These are phyloP conservation scores for Bucco capensis DNA, from an alignment of 2,113 vertebrate species.

Conservation along the genomic window DNA sequence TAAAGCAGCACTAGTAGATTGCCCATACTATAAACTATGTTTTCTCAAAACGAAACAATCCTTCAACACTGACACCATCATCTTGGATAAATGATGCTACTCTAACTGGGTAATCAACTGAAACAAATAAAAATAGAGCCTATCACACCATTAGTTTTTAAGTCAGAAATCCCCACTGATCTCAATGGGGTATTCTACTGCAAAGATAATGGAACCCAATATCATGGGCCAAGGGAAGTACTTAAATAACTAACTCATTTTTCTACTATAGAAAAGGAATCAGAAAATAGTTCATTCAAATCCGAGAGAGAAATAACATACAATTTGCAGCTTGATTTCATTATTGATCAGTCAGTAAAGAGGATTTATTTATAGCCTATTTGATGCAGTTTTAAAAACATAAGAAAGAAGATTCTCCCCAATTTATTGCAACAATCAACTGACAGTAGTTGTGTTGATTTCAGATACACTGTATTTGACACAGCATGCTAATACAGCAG, in stretches of 20 bases:
- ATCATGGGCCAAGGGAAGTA: neutral
- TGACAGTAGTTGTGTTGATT: neutral
- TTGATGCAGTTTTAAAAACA: neutral
- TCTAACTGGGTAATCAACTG: conserved; percentile 52
- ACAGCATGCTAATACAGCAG: neutral
- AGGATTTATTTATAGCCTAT: neutral
- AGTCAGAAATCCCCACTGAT: conserved; percentile 23
- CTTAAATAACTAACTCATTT: conserved; percentile 26
- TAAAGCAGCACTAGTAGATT: neutral
- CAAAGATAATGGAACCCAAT: conserved; percentile 17
- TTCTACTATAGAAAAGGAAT: conserved; percentile 7
- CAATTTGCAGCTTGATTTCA: conserved; percentile 41
- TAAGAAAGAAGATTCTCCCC: neutral
- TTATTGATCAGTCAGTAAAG: conserved; percentile 12
- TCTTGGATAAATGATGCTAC: conserved; percentile 36
- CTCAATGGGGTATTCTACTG: conserved; percentile 5
- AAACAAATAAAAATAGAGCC: conserved; percentile 37
- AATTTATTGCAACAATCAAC: neutral
- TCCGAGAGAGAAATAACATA: neutral
- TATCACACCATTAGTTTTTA: conserved; percentile 36
- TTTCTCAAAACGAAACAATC: conserved; percentile 51
- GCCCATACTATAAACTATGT: neutral
- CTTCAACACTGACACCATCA: conserved; percentile 22
- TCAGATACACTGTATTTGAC: neutral
- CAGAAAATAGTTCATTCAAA: conserved; percentile 20